Evolutionary conservation across 2,113 vertebrate genomes (phyloP).

Genomic region (Chroicocephalus ridibundus): DNA sequence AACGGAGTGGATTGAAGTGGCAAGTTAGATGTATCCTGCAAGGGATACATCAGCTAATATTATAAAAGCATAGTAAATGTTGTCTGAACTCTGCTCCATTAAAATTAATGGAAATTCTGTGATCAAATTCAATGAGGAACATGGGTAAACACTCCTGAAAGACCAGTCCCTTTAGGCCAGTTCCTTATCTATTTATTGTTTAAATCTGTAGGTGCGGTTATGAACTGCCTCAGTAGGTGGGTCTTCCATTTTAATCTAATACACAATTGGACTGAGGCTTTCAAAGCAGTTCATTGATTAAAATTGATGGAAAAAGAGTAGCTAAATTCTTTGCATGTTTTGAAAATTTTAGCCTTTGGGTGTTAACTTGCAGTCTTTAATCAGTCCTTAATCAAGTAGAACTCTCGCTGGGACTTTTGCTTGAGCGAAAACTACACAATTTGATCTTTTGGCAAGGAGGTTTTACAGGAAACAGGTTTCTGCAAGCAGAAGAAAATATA

Average conservation of each 20-base stretch:
- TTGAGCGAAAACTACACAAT: neutral
- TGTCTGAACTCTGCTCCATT: neutral
- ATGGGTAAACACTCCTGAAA: neutral
- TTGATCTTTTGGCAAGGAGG: neutral
- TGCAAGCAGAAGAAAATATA: neutral
- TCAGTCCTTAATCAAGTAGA: neutral
- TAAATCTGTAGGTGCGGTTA: neutral
- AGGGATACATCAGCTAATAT: neutral
- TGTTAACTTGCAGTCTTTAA: neutral
- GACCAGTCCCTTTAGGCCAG: neutral
- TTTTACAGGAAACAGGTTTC: neutral
- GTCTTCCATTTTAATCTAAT: neutral
- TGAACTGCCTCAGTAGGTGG: neutral
- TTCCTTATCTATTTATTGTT: neutral
- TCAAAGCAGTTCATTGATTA: conserved; percentile 11
- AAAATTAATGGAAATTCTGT: neutral
- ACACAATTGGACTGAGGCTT: neutral
- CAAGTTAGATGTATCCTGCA: neutral
- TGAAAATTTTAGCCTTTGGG: neutral
- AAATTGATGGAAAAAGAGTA: neutral
- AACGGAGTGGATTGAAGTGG: neutral
- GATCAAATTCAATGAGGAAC: neutral
- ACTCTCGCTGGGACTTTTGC: neutral
- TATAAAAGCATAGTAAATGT: neutral
- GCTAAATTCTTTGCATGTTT: neutral